Percentiles rank a stretch among this genome's conserved stretches.
phyloP scores from a whole-genome alignment of 2,113 vertebrate species.

The Setophaga kirtlandii region DNA sequence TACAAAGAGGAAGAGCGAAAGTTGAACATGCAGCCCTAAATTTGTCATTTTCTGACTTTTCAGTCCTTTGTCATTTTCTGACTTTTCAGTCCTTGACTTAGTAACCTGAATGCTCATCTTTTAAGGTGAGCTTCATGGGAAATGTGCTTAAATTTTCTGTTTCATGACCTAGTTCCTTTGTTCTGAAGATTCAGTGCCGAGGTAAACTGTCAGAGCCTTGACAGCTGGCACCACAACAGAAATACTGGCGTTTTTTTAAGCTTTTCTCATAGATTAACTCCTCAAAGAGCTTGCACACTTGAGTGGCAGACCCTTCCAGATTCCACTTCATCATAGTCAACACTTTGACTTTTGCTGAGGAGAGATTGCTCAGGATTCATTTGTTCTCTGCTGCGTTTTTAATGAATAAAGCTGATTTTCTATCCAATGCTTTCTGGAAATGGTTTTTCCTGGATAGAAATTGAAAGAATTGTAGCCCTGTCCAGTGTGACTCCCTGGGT shows the following conservation, averaged over 20 bases:
- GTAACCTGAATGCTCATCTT: neutral
- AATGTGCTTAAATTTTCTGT: slow-evolving; percentile 47
- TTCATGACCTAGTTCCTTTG: slow-evolving; percentile 60
- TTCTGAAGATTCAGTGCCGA: slow-evolving; percentile 9
- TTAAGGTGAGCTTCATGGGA: neutral
- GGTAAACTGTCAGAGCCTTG: slow-evolving; percentile 55
- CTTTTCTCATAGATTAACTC: slow-evolving; percentile 55
- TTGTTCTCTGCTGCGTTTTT: neutral
- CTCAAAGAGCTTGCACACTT: slow-evolving; percentile 37
- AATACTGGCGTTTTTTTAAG: neutral
- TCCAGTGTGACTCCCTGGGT: neutral
- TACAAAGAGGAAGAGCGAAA: neutral
- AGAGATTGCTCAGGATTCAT: neutral
- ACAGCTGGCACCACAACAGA: slow-evolving; percentile 50
- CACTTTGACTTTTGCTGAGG: neutral
- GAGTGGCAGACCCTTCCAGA: slow-evolving; percentile 35
- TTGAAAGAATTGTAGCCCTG: neutral
- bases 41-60: slow-evolving; percentile 10
- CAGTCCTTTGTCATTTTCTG: neutral
- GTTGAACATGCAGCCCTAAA: neutral
- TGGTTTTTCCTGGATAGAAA: neutral
- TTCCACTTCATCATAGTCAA: slow-evolving; percentile 29
- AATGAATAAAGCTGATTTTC: neutral
- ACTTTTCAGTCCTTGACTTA: slow-evolving; percentile 17
- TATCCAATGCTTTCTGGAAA: neutral